Evolutionary conservation across 2,113 vertebrate species (phyloP).

Genomic region (Pipra filicauda): DNA sequence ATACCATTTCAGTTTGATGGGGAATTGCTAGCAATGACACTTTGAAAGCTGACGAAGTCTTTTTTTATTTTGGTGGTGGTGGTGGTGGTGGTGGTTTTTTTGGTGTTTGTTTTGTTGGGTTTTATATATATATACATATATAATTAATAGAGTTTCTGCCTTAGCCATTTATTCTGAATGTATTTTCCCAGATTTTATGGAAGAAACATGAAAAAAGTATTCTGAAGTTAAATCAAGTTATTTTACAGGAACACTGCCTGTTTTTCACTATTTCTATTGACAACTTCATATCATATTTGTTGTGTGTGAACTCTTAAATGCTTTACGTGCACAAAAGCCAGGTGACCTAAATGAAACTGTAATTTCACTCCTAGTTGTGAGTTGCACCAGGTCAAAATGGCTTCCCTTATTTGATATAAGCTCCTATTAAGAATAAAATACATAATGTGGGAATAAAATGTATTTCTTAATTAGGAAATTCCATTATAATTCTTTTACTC

Average conservation of each 20-base stretch:
- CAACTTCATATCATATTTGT: background rate
- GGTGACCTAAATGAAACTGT: background rate
- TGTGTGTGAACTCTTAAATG: background rate
- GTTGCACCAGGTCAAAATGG: background rate
- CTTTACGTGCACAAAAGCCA: background rate
- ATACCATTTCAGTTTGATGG: background rate
- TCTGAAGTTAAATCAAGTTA: background rate
- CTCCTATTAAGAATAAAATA: background rate
- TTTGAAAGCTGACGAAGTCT: background rate
- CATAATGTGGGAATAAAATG: background rate
- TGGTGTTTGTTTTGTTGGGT: rapidly evolving
- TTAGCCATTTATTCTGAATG: background rate
- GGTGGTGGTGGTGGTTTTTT: no score
- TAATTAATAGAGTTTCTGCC: background rate
- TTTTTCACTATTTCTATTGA: background rate
- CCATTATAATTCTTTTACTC: background rate
- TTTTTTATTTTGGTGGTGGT: no score
- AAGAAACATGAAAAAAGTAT: background rate
- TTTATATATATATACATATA: background rate
- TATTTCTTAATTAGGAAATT: background rate
- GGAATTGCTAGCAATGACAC: background rate
- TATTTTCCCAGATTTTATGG: background rate
- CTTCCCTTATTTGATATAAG: background rate
- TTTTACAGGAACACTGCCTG: background rate
- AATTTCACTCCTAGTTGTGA: background rate